phyloP scores from a whole-genome alignment of 2,888 invertebrate genomes.

The Tineola bisselliella region DNA sequence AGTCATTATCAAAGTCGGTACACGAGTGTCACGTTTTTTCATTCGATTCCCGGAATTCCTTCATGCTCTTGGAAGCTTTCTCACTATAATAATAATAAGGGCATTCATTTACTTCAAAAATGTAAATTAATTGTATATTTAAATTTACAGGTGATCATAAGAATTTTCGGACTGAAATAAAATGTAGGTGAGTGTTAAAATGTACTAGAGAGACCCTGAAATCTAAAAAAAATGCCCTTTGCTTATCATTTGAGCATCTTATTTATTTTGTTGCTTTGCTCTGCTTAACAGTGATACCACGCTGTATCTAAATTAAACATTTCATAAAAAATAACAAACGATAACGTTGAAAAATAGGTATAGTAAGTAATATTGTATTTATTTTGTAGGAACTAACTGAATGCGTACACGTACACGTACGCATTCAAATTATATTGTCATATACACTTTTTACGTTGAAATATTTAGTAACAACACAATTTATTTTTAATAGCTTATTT shows the following conservation, averaged over 20 bases:
- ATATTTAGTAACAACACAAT: too few relatives aligned
- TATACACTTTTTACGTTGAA: too few relatives aligned
- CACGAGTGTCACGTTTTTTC: too few relatives aligned
- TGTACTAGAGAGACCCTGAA: constrained; percentile 10
- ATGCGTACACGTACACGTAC: too few relatives aligned
- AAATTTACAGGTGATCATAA: neutral
- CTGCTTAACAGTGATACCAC: constrained; percentile 5
- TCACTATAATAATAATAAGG: too few relatives aligned
- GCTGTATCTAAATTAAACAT: constrained; percentile 13
- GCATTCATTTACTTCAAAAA: too few relatives aligned
- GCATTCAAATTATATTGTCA: too few relatives aligned
- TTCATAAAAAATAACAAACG: constrained; percentile 12
- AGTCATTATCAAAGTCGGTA: too few relatives aligned
- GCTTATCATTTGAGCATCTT: constrained; percentile 14
- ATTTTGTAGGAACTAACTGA: constrained; percentile 6
- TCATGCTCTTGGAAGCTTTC: too few relatives aligned
- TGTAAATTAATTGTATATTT: too few relatives aligned
- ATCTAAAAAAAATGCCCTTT: constrained; percentile 6
- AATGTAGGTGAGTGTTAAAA: constrained; percentile 11
- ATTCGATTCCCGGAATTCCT: too few relatives aligned
- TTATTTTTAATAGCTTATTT: too few relatives aligned
- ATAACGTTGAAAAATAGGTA: constrained; percentile 11
- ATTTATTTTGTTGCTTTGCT: constrained; percentile 12
- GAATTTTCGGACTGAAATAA: neutral
- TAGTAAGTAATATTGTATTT: neutral